Base-by-base conservation (phyloP, 1,140 invertebrate species). In the Drosophila aff. region DNA sequence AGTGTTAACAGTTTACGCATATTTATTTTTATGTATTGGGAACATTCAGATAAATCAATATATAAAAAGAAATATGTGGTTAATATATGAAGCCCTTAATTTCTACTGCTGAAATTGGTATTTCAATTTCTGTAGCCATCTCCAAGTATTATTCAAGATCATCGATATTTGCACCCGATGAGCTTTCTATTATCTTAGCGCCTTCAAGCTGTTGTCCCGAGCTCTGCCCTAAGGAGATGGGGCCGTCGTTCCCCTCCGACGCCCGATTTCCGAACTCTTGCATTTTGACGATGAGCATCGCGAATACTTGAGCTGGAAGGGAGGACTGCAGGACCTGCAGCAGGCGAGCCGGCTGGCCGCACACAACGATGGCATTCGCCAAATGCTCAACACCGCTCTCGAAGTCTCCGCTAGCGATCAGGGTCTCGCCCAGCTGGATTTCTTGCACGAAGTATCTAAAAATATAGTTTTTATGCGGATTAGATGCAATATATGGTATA, bases 331-430 rank as follows among this genome's bases (percentile, higher is more conserved):
- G 94, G 60, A 95, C 95, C 93, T 97, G 96, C 23, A 99, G 94
- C 15, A 99, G 94, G 90, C 99, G 97, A 79, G 98, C 96, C 1
- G 98, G 98, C 92, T 99, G 98, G 23, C 97, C 97, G 93, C 98
- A 99, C 3, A 99, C 97, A n/a, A 98, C 96, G 28, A 99, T 96
- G 23, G 98, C 98, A 93, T 98, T 98, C 31, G 96, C 96, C 67
- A 99, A 95, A 93, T 99, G 98, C 92, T 99, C 98, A 28, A 99
- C 96, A 61, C 97, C 98, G 47, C 95, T 96, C 73, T 98, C 97
- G 66, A 98, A 92, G 78, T 99, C 96, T 50, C 98, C 98, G 71
- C 94, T 94, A 23, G 96, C 95, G 78, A 99, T 94, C 36, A 99
- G 92, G 91, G 98, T 97, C 93, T 99, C 99, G 31, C 98, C 98